Conservation (phyloP, 2,797 vertebrate species). For the Phrynocephalus vlangalii region DNA sequence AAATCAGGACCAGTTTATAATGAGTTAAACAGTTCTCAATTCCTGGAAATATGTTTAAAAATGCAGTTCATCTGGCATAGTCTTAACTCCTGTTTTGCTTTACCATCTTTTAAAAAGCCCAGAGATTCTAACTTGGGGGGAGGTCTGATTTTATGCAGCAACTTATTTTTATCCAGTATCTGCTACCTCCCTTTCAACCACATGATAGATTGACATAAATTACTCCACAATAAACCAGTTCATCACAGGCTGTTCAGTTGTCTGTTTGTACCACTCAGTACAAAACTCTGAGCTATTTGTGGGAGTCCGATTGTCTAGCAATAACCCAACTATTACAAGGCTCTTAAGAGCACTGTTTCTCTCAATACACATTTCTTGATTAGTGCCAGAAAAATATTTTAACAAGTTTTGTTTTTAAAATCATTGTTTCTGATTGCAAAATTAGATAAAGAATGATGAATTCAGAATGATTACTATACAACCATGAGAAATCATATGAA, state of each 20-base stretch:
- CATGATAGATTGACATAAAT: not conserved
- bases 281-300: not conserved
- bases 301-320: not conserved
- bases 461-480: conserved; percentile 14
- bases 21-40: not conserved
- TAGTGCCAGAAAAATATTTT: not conserved
- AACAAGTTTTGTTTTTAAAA: not conserved
- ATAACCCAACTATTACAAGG: not conserved
- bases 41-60: not conserved
- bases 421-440: not conserved
- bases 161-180: not conserved
- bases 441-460: not conserved
- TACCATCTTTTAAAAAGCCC: not conserved
- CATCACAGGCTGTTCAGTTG: not conserved
- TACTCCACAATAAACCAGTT: not conserved
- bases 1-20: not conserved
- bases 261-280: conserved; percentile 1
- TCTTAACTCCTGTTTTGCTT: not conserved
- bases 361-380: not conserved
- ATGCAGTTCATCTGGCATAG: not conserved
- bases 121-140: not conserved
- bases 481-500: not conserved
- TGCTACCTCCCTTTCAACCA: not conserved
- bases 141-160: not conserved
- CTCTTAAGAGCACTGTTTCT: not conserved